Base-by-base conservation (phyloP, 2,888 invertebrate species). In the Metellina segmentata region DNA sequence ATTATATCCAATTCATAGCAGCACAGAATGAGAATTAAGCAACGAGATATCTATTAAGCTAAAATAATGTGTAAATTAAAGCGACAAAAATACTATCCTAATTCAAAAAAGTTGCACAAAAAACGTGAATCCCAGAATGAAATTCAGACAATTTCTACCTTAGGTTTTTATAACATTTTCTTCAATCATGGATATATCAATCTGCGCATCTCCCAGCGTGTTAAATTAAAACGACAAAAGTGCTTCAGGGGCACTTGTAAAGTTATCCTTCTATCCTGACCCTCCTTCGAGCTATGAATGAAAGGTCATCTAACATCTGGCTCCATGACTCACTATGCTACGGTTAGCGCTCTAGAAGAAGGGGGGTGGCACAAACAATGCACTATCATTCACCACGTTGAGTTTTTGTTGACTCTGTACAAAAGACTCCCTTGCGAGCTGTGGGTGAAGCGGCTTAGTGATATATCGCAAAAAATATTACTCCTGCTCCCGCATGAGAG, bases 391-490 rank as follows among this genome's bases (percentile, higher is more conserved):
- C 86, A 70, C 86, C 86, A 71, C 78, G 86, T 78, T 78, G 86
- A 77, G 86, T 86, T 86, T 86, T 86, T 86, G 86, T 86, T 86
- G 86, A 86, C 86, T 86, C 78, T 86, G 70, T 70, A 86, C 86
- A 86, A 86, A 86, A 69, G 86, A 78, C 78, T 78, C 77, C 86
- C 70, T 75, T 51, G 34, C 51, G 78, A 78, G 77, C 49, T 86
- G 86, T 78, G 78, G 86, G 86, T 86, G 86, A 86, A 86, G 70
- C 86, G 51, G 78, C 78, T 86, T 86, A 78, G 86, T 20, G 78
- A 77, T 34, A 70, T 78, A 53, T 70, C 71, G 51, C 13, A n/a
- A 86, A 86, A 86, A 86, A 78, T 75, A 61, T 75, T 53, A 74
- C 48, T 16, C 61, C 48, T 71, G n/a, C 19, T 52, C 51, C 7